A percentile compares a stretch with the other conserved stretches of the same genome.
Conservation (phyloP, 2,797 vertebrate genomes). For the Channallabes apus region DNA sequence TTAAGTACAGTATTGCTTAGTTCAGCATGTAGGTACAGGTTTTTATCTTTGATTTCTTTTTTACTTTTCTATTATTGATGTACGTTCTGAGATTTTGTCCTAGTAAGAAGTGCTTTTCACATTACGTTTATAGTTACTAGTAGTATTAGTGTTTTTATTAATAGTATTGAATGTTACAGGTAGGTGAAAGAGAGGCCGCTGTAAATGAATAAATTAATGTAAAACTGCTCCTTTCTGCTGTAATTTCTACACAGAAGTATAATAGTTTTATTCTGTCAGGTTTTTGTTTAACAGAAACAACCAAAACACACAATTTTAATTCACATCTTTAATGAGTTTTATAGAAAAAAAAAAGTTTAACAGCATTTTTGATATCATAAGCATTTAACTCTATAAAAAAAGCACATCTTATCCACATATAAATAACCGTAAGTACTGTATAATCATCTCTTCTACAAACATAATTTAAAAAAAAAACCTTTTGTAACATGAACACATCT, state of each 20-base stretch:
- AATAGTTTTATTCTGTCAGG: too few species aligned
- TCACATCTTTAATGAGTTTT: constrained; percentile 44
- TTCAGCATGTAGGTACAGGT: too few species aligned
- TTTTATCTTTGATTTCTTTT: too few species aligned
- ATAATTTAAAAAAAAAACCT: constrained; percentile 18
- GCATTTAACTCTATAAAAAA: constrained; percentile 49
- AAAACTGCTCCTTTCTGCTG: not conserved
- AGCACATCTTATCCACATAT: constrained; percentile 50
- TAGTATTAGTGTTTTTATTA: too few species aligned
- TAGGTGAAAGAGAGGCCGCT: not conserved
- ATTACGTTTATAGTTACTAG: too few species aligned
- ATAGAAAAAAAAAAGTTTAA: constrained; percentile 40
- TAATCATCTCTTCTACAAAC: constrained; percentile 38
- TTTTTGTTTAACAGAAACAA: not conserved
- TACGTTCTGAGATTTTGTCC: too few species aligned
- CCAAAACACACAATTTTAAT: not conserved
- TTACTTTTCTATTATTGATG: too few species aligned
- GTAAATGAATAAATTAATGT: not conserved
- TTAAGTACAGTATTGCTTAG: too few species aligned
- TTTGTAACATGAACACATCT: constrained; percentile 32
- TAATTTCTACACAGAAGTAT: not conserved
- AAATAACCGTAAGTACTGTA: constrained; percentile 45
- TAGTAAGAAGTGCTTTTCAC: too few species aligned
- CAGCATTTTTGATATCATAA: constrained; percentile 46
- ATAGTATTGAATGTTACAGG: not conserved